Conservation (phyloP, 2,888 invertebrate species). For the Podotricha telesiphe region DNA sequence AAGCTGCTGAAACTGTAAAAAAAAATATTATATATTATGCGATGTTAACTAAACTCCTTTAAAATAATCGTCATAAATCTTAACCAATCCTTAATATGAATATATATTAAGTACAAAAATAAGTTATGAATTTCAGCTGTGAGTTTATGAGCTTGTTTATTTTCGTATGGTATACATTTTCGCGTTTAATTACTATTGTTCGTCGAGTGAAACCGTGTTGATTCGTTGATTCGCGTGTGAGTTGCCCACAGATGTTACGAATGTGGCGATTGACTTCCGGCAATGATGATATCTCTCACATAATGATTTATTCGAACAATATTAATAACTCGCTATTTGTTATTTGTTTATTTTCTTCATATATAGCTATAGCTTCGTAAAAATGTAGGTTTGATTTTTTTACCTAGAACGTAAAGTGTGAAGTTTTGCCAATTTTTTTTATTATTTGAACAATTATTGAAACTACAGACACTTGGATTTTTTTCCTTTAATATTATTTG, state of each 20-base stretch:
- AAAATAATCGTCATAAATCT: background rate
- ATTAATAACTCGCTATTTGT: background rate
- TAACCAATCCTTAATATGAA: background rate
- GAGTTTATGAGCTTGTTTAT: conserved; percentile 2
- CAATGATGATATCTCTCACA: conserved; percentile 16
- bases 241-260: conserved; percentile 50
- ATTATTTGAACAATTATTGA: too few relatives aligned
- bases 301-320: conserved; percentile 12
- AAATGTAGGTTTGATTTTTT: too few relatives aligned
- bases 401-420: too few relatives aligned
- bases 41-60: too few relatives aligned
- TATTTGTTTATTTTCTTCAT: too few relatives aligned
- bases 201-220: conserved; percentile 58
- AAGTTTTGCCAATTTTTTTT: too few relatives aligned
- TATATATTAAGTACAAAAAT: background rate
- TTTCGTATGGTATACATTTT: conserved; percentile 19
- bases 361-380: too few relatives aligned
- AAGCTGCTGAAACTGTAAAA: too few relatives aligned
- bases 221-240: conserved; percentile 64
- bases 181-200: conserved; percentile 28
- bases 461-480: too few relatives aligned
- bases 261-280: conserved; percentile 32
- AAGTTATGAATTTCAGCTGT: background rate
- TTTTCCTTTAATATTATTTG: too few relatives aligned
- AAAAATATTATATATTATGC: too few relatives aligned